phyloP scores from a whole-genome alignment of 1,140 invertebrate species.

The Phenacoccus solenopsis region DNA sequence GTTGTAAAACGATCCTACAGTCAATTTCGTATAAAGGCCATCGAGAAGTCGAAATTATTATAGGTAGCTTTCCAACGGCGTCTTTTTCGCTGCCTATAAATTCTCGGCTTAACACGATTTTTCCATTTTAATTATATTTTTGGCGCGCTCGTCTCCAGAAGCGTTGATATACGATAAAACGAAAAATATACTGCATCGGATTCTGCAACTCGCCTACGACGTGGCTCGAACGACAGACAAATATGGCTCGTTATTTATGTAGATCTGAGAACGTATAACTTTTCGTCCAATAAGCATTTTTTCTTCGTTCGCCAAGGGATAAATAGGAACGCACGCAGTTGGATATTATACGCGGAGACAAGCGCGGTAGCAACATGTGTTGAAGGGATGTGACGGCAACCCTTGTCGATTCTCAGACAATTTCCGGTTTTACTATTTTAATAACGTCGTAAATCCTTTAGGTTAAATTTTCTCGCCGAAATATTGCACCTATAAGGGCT shows the following conservation, averaged over 20 bases:
- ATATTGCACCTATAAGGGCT: not conserved
- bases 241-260: conserved; percentile 2
- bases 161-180: too few species aligned
- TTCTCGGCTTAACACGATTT: not conserved
- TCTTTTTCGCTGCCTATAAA: not conserved
- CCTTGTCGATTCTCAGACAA: conserved; percentile 14
- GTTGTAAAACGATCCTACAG: not conserved
- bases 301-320: not conserved
- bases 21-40: not conserved
- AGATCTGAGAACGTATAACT: not conserved
- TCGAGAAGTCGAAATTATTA: not conserved
- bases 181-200: too few species aligned
- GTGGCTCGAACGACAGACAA: not conserved
- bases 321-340: conserved; percentile 1
- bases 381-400: conserved; percentile 12
- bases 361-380: not conserved
- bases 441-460: conserved; percentile 15
- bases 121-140: not conserved
- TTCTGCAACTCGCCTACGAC: too few species aligned
- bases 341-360: not conserved
- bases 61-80: not conserved
- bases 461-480: not conserved
- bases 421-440: conserved; percentile 15
- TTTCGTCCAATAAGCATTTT: conserved; percentile 1
- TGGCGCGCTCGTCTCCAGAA: not conserved